Percentiles rank a stretch among this genome's conserved stretches.
These are phyloP conservation scores for Hippocampus mohnikei DNA, from an alignment of 2,113 vertebrate species.

Conservation along the genomic window DNA sequence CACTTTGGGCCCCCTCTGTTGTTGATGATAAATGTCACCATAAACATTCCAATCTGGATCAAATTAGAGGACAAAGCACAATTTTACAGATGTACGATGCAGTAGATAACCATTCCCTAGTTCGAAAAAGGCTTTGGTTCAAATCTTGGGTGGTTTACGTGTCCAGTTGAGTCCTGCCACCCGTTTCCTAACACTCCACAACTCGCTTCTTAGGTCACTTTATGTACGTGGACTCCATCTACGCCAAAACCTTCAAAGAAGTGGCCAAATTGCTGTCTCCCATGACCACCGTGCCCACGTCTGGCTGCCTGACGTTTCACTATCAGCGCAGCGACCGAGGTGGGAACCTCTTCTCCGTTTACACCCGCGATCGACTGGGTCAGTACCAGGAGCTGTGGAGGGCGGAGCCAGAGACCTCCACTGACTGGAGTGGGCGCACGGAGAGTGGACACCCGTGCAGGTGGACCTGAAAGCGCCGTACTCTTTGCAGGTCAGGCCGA, in stretches of 20 bases:
- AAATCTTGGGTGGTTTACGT: neutral
- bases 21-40: neutral
- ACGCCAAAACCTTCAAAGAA: slow-evolving; percentile 86
- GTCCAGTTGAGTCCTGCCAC: neutral
- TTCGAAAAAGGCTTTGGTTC: neutral
- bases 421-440: slow-evolving; percentile 36
- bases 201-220: slow-evolving; percentile 84
- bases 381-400: slow-evolving; percentile 93
- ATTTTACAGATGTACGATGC: neutral
- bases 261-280: slow-evolving; percentile 90
- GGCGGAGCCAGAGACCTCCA: slow-evolving; percentile 46
- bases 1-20: neutral
- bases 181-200: neutral
- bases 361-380: slow-evolving; percentile 78
- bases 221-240: slow-evolving; percentile 91
- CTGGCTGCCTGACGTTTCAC: slow-evolving; percentile 91
- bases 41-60: neutral
- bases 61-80: neutral
- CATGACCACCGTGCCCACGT: slow-evolving; percentile 76
- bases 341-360: slow-evolving; percentile 83
- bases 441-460: slow-evolving; percentile 81
- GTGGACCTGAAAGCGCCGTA: slow-evolving; percentile 83
- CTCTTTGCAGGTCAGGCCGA: slow-evolving; percentile 80
- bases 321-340: slow-evolving; percentile 79
- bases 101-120: neutral